phyloP scores from a whole-genome alignment of 2,797 vertebrate genomes.

The Cygnus olor region DNA sequence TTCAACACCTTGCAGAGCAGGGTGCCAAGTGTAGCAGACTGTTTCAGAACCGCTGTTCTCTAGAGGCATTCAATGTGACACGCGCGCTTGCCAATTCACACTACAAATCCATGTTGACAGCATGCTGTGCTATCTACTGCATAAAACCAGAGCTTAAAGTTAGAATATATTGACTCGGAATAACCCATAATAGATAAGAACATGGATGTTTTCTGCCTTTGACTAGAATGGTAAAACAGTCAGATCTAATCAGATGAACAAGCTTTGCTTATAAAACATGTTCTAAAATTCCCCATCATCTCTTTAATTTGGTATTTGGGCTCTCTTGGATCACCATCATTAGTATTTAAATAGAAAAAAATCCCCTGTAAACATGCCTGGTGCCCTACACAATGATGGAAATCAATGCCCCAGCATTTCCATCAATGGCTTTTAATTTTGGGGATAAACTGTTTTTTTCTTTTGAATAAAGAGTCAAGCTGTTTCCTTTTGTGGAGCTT shows the following conservation, averaged over 20 bases:
- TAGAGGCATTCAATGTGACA: background rate
- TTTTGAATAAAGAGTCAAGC: conserved; percentile 47
- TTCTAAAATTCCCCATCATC: background rate
- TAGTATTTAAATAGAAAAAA: background rate
- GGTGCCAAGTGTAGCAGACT: background rate
- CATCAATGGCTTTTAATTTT: conserved; percentile 59
- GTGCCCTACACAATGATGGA: background rate
- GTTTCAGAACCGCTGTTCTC: conserved; percentile 50
- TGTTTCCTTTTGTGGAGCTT: conserved; percentile 61
- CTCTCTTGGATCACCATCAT: background rate
- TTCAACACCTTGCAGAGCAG: conserved; percentile 45
- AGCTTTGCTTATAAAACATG: background rate
- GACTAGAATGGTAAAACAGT: background rate
- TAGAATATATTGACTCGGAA: background rate
- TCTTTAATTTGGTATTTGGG: background rate
- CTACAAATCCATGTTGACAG: conserved; percentile 45
- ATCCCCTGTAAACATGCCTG: background rate
- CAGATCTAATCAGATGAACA: background rate
- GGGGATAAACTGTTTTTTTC: conserved; percentile 38
- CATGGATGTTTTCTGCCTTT: background rate
- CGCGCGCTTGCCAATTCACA: conserved; percentile 14
- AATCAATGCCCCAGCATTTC: background rate
- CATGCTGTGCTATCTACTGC: background rate
- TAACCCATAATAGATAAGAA: background rate
- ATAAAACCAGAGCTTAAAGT: background rate